phyloP scores from a whole-genome alignment of 2,797 vertebrate species.

The Gadopsis bispinosus region DNA sequence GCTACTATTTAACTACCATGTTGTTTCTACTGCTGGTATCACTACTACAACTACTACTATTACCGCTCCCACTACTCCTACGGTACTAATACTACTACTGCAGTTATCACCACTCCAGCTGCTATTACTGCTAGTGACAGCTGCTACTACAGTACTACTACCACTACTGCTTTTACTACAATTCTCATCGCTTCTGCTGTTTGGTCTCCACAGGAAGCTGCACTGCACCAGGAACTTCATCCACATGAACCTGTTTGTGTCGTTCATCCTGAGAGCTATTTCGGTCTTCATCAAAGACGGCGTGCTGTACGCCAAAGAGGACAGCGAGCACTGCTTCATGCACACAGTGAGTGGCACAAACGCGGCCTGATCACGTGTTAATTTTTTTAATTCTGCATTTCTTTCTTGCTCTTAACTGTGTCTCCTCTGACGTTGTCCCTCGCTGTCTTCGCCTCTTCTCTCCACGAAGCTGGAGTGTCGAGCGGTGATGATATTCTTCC shows the following conservation, averaged over 20 bases:
- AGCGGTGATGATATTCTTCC: conserved; percentile 96
- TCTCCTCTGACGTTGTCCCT: not conserved
- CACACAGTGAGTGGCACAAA: conserved; percentile 87
- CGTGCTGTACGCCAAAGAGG: conserved; percentile 92
- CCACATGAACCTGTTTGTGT: conserved; percentile 98
- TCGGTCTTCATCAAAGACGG: conserved; percentile 98
- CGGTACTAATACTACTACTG: not conserved
- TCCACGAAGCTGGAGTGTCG: conserved; percentile 91
- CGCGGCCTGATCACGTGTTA: not conserved
- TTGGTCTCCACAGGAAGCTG: conserved; percentile 87
- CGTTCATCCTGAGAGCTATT: conserved; percentile 95
- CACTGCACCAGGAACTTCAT: conserved; percentile 98
- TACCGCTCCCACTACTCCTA: not conserved
- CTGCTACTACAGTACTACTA: not conserved
- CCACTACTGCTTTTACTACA: not conserved
- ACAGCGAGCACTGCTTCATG: conserved; percentile 92
- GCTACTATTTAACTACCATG: no score
- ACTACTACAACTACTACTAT: not conserved
- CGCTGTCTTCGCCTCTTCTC: no score
- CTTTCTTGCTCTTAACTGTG: no score
- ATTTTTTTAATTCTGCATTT: no score
- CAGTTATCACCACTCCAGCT: not conserved
- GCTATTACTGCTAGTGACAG: not conserved
- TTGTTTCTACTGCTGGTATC: not conserved
- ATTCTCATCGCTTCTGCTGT: not conserved